Conservation (phyloP, 2,888 invertebrate species). For the Sphaerophoria rueppellii region DNA sequence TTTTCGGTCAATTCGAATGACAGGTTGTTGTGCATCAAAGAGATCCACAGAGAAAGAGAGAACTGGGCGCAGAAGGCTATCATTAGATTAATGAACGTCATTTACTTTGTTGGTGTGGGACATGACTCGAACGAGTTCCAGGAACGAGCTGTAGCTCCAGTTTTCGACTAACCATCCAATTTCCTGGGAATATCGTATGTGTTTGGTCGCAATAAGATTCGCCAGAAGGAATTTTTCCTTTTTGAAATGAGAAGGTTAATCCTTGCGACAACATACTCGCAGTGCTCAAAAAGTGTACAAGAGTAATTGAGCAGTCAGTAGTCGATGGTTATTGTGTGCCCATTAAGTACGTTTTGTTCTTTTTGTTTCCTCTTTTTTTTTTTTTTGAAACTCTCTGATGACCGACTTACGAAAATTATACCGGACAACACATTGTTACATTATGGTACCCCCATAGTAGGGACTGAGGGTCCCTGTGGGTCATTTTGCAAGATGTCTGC, state of each 20-base stretch:
- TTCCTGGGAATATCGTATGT: constrained; percentile 48
- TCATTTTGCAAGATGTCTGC: constrained; percentile 70
- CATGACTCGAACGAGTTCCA: constrained; percentile 62
- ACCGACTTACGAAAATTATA: constrained; percentile 63
- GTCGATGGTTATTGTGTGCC: constrained; percentile 23
- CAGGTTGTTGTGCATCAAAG: constrained; percentile 55
- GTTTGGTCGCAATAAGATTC: constrained; percentile 13
- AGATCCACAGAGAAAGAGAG: neutral
- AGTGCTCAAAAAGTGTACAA: constrained; percentile 2
- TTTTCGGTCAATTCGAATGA: constrained; percentile 25
- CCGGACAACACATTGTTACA: constrained; percentile 38
- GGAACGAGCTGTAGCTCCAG: constrained; percentile 47
- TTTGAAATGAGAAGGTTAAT: constrained; percentile 58
- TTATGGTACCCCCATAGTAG: constrained; percentile 30
- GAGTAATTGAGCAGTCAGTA: constrained; percentile 67
- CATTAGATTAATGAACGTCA: constrained; percentile 74
- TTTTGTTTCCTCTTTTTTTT: constrained; percentile 43
- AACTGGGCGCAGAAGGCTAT: constrained; percentile 62
- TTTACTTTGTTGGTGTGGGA: constrained; percentile 71
- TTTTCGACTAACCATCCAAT: constrained; percentile 57
- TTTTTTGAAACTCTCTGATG: constrained; percentile 39
- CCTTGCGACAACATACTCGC: constrained; percentile 53
- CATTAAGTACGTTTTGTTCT: constrained; percentile 51
- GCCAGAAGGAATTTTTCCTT: constrained; percentile 41
- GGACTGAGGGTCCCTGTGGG: constrained; percentile 40